phyloP scores from a whole-genome alignment of 2,888 invertebrate species.

The Calameuta idolon region DNA sequence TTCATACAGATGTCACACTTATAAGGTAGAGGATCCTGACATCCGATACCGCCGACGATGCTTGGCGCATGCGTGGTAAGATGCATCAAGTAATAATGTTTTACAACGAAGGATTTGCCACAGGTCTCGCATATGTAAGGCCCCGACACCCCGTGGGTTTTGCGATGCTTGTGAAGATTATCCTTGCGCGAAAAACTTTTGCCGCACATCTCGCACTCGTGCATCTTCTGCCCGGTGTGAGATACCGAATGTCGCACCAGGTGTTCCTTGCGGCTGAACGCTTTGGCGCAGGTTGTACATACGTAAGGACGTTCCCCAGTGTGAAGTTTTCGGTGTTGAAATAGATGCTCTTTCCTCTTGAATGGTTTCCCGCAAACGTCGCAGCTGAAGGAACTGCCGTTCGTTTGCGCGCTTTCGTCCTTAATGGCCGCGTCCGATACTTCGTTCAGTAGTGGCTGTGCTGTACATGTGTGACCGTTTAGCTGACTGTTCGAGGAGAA shows the following conservation, averaged over 20 bases:
- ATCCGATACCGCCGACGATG: slow-evolving; percentile 45
- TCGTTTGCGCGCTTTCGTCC: slow-evolving; percentile 34
- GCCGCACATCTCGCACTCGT: slow-evolving; percentile 73
- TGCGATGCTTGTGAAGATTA: slow-evolving; percentile 73
- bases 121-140: slow-evolving; percentile 76
- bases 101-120: slow-evolving; percentile 76
- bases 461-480: slow-evolving; percentile 54
- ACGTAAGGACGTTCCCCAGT: slow-evolving; percentile 77
- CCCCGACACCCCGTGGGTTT: slow-evolving; percentile 72
- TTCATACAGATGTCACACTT: slow-evolving; percentile 73
- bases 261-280: slow-evolving; percentile 79
- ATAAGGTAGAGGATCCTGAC: slow-evolving; percentile 67
- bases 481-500: slow-evolving; percentile 56
- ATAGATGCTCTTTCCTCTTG: slow-evolving; percentile 77
- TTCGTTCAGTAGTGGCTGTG: slow-evolving; percentile 43
- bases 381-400: slow-evolving; percentile 66
- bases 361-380: slow-evolving; percentile 75
- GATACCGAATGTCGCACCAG: slow-evolving; percentile 75
- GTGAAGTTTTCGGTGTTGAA: slow-evolving; percentile 77
- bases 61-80: slow-evolving; percentile 68
- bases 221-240: slow-evolving; percentile 77
- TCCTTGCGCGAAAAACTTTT: slow-evolving; percentile 72
- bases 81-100: slow-evolving; percentile 76
- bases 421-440: slow-evolving; percentile 42
- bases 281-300: slow-evolving; percentile 75